phyloP scores from a whole-genome alignment of 2,888 invertebrate species.

The Empis stercorea region DNA sequence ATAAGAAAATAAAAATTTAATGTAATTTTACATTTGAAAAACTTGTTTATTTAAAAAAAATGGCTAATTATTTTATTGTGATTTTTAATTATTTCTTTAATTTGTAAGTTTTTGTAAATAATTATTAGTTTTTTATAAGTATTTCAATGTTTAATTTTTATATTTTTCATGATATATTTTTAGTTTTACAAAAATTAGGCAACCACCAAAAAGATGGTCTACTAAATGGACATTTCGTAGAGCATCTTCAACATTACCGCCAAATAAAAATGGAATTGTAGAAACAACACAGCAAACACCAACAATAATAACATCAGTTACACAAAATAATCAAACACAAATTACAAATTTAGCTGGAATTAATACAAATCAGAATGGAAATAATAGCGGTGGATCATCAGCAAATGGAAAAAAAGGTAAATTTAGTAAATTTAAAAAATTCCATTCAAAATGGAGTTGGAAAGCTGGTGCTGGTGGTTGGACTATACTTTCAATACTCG shows the following conservation, averaged over 20 bases:
- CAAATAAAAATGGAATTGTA: background rate
- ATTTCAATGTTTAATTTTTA: too few species aligned
- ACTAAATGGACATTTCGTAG: conserved; percentile 20
- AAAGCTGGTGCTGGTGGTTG: conserved; percentile 16
- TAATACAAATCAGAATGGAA: background rate
- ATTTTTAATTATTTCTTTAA: too few species aligned
- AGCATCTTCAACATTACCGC: conserved; percentile 16
- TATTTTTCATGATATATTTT: background rate
- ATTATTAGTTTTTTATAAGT: too few species aligned
- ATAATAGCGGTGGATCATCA: background rate
- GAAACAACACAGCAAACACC: background rate
- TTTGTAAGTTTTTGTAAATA: too few species aligned
- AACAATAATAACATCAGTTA: too few species aligned
- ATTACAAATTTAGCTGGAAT: background rate
- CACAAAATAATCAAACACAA: background rate
- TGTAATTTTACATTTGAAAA: too few species aligned
- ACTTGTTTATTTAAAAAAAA: too few species aligned
- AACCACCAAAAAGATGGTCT: conserved; percentile 21
- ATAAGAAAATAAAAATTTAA: too few species aligned
- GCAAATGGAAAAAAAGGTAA: conserved; percentile 16
- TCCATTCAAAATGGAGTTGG: conserved; percentile 16
- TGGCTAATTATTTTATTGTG: too few species aligned
- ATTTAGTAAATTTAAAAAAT: conserved; percentile 16
- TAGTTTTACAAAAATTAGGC: conserved; percentile 25
- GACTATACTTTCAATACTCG: conserved; percentile 18